phyloP scores from a whole-genome alignment of 2,888 invertebrate genomes.

The Callimorpha dominula region DNA sequence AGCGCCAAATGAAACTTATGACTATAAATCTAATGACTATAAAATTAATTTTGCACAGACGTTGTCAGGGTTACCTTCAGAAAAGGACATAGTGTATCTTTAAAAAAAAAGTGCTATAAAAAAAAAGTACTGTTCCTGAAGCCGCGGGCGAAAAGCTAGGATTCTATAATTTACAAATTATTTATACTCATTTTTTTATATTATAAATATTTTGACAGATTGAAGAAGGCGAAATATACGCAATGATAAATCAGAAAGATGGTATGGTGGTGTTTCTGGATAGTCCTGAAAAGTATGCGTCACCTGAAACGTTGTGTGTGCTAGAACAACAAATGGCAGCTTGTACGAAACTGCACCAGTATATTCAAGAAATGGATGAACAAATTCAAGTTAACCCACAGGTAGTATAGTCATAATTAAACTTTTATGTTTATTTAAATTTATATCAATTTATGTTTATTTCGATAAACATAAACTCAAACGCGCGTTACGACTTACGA shows the following conservation, averaged over 20 bases:
- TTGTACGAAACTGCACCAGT: slow-evolving; percentile 95
- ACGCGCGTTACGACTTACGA: background rate
- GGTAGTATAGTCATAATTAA: slow-evolving; percentile 60
- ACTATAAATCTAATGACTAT: no score
- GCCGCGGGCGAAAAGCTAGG: no score
- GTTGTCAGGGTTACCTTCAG: no score
- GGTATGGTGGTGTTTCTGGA: slow-evolving; percentile 99
- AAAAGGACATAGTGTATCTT: no score
- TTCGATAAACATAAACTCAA: no score
- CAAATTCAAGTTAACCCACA: slow-evolving; percentile 97
- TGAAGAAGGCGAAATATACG: slow-evolving; percentile 98
- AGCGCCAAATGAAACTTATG: no score
- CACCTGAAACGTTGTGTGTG: slow-evolving; percentile 94
- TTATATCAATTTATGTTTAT: no score
- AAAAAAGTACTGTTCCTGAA: no score
- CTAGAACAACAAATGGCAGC: slow-evolving; percentile 95
- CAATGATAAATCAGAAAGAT: slow-evolving; percentile 98
- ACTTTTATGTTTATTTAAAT: background rate
- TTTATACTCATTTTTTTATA: background rate
- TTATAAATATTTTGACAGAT: slow-evolving; percentile 88
- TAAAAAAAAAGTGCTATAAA: no score
- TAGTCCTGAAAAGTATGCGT: slow-evolving; percentile 97
- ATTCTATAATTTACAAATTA: no score
- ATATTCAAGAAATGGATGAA: slow-evolving; percentile 97
- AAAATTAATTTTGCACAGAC: no score